A percentile compares a stretch with the other conserved stretches of the same genome.
Evolutionary conservation across 2,888 invertebrate species (phyloP).

Genomic region (Mamestra brassicae): DNA sequence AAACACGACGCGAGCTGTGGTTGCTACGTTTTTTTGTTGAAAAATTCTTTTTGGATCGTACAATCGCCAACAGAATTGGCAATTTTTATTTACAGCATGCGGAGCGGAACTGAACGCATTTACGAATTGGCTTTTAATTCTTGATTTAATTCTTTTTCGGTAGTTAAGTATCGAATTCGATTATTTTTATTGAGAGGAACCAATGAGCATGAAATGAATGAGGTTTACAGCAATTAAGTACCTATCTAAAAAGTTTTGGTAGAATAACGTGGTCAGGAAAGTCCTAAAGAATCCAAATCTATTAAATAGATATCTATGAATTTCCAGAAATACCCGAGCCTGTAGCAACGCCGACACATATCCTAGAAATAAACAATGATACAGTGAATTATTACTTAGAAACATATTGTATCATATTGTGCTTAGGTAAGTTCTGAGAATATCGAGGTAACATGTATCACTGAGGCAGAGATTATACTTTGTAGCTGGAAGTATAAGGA

Average conservation of each 20-base stretch:
- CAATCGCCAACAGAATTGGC: conserved; percentile 42
- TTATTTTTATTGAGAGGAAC: conserved; percentile 19
- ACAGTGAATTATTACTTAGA: conserved; percentile 16
- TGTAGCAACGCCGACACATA: not conserved
- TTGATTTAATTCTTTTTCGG: conserved; percentile 31
- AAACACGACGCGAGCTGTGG: conserved; percentile 56
- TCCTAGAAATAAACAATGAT: not conserved
- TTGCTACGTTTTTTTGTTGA: conserved; percentile 53
- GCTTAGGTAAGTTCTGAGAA: conserved; percentile 7
- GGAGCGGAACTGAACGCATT: conserved; percentile 34
- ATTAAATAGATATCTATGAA: not conserved
- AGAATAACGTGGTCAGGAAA: not conserved
- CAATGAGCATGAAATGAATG: not conserved
- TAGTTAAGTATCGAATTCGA: conserved; percentile 7
- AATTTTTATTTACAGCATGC: conserved; percentile 52
- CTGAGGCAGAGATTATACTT: not conserved
- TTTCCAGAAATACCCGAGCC: not conserved
- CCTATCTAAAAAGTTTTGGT: not conserved
- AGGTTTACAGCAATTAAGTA: not conserved
- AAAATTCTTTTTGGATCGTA: conserved; percentile 50
- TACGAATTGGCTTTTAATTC: conserved; percentile 39
- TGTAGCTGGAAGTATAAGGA: not conserved
- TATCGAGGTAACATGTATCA: not conserved
- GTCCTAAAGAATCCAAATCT: not conserved
- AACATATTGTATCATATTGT: conserved; percentile 10